These are phyloP conservation scores for Sebastes flavidus DNA, from an alignment of 2,797 vertebrate species.

Conservation along the genomic window DNA sequence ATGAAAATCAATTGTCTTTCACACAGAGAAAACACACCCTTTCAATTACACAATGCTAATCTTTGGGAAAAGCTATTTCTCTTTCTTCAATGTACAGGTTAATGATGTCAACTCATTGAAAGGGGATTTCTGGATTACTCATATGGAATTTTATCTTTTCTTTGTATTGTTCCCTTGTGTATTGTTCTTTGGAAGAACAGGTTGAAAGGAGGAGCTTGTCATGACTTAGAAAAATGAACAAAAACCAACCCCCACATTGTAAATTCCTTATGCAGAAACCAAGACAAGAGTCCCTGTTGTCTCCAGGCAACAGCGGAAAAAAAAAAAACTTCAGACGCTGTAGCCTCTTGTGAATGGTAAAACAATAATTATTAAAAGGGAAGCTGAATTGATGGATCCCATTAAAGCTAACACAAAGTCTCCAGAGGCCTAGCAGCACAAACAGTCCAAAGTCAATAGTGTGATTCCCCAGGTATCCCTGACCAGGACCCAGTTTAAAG, in stretches of 20 bases:
- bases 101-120: slow-evolving; percentile 73
- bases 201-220: slow-evolving; percentile 71
- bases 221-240: slow-evolving; percentile 69
- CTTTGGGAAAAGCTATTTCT: slow-evolving; percentile 38
- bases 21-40: slow-evolving; percentile 45
- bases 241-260: slow-evolving; percentile 47
- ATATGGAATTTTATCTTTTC: slow-evolving; percentile 62
- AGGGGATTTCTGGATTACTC: slow-evolving; percentile 65
- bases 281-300: slow-evolving; percentile 52
- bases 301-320: slow-evolving; percentile 33
- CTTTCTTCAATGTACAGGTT: slow-evolving; percentile 65
- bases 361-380: slow-evolving; percentile 84
- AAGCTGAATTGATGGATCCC: slow-evolving; percentile 88
- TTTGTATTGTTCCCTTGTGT: slow-evolving; percentile 57
- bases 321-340: slow-evolving; percentile 44
- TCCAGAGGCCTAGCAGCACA: slow-evolving; percentile 79
- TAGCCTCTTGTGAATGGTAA: slow-evolving; percentile 65
- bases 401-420: slow-evolving; percentile 84
- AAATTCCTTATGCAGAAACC: slow-evolving; percentile 59
- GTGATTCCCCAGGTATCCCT: slow-evolving; percentile 86
- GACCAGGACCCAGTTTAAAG: slow-evolving; percentile 87
- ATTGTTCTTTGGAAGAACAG: slow-evolving; percentile 63
- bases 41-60: slow-evolving; percentile 70
- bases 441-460: slow-evolving; percentile 84
- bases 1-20: slow-evolving; percentile 78